These are phyloP conservation scores for Stegodyphus mimosarum DNA, from an alignment of 1,140 invertebrate genomes.

Conservation along the genomic window DNA sequence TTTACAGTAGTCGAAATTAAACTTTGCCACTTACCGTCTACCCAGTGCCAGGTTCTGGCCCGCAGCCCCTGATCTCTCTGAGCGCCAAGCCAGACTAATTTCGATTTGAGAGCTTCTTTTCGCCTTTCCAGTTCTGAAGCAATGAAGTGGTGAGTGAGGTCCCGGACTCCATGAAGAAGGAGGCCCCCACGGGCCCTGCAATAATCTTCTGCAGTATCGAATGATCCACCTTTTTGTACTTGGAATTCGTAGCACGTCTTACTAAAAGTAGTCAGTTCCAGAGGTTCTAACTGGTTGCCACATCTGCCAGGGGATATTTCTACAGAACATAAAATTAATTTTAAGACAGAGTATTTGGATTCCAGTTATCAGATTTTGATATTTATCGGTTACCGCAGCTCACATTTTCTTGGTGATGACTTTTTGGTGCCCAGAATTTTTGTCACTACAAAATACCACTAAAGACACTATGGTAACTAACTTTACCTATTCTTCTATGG, in stretches of 20 bases:
- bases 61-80: slow-evolving; percentile 86
- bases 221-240: slow-evolving; percentile 77
- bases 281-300: slow-evolving; percentile 63
- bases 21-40: slow-evolving; percentile 76
- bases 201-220: slow-evolving; percentile 80
- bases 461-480: no score
- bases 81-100: slow-evolving; percentile 90
- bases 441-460: no score
- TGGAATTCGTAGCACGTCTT: slow-evolving; percentile 88
- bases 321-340: slow-evolving; percentile 34
- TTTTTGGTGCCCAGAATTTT: no score
- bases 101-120: slow-evolving; percentile 79
- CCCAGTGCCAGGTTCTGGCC: slow-evolving; percentile 88
- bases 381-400: no score
- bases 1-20: background rate
- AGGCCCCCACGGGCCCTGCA: slow-evolving; percentile 77
- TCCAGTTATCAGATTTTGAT: no score
- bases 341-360: no score
- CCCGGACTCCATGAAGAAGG: slow-evolving; percentile 80
- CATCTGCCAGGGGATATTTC: slow-evolving; percentile 67
- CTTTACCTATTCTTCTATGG: no score
- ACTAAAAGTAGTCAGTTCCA: slow-evolving; percentile 63
- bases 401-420: no score
- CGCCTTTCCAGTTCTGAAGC: slow-evolving; percentile 81
- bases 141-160: slow-evolving; percentile 76